A percentile compares a stretch with the other conserved stretches of the same genome.
These are phyloP conservation scores for Toxotes jaculatrix DNA, from an alignment of 2,113 vertebrate genomes.

Conservation along the genomic window DNA sequence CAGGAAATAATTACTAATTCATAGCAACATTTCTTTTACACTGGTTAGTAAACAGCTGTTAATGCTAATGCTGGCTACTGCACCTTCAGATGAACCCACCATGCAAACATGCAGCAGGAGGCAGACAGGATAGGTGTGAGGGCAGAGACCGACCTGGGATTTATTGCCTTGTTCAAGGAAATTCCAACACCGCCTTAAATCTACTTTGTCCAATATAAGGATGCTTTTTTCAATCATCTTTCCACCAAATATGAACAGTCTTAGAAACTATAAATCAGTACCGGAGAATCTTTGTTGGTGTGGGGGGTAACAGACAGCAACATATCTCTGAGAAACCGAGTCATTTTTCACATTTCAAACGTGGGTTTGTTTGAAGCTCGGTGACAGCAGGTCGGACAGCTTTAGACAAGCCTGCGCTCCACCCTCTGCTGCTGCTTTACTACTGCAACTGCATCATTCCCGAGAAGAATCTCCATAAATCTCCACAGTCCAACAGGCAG, in stretches of 20 bases:
- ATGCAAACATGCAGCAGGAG: not conserved
- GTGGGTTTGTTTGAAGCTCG: constrained; percentile 10
- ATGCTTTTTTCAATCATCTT: not conserved
- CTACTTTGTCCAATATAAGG: not conserved
- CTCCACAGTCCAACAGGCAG: constrained; percentile 33
- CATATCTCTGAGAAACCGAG: not conserved
- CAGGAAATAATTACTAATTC: no score
- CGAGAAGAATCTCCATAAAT: constrained; percentile 47
- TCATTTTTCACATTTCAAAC: not conserved
- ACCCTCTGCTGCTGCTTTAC: constrained; percentile 21
- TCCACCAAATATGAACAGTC: not conserved
- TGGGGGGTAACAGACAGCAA: not conserved
- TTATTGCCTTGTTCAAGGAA: not conserved
- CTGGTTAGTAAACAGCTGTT: no score
- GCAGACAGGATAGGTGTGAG: not conserved
- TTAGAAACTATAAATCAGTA: not conserved
- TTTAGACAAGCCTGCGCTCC: constrained; percentile 28
- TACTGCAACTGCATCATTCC: constrained; percentile 7
- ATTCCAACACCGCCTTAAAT: not conserved
- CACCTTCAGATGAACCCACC: not conserved
- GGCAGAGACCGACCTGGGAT: not conserved
- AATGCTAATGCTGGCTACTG: no score
- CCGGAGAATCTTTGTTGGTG: not conserved
- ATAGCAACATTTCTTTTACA: no score
- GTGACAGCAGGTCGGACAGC: constrained; percentile 25